These are phyloP conservation scores for Bacillus rossius DNA, from an alignment of 1,140 invertebrate species.

Conservation along the genomic window DNA sequence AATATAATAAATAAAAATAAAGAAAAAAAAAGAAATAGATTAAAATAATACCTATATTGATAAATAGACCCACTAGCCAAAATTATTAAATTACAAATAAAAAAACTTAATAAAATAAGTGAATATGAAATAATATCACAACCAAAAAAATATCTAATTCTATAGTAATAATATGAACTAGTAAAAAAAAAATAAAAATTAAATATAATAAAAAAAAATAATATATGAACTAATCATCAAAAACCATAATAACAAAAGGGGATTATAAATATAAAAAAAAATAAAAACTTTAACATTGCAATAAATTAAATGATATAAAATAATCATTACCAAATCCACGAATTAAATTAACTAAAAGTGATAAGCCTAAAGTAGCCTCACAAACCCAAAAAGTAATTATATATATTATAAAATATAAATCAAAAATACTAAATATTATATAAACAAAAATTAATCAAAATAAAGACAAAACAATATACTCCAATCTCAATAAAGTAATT, in stretches of 20 bases:
- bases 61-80: slow-evolving; percentile 44
- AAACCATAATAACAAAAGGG: slow-evolving; percentile 37
- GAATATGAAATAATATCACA: slow-evolving; percentile 46
- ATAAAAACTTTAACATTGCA: slow-evolving; percentile 48
- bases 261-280: slow-evolving; percentile 40
- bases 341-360: slow-evolving; percentile 51
- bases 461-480: slow-evolving; percentile 49
- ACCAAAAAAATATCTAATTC: slow-evolving; percentile 40
- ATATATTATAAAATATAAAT: slow-evolving; percentile 49
- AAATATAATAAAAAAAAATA: slow-evolving; percentile 6
- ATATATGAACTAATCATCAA: slow-evolving; percentile 33
- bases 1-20: slow-evolving; percentile 50
- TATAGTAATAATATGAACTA: slow-evolving; percentile 37
- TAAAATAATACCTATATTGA: slow-evolving; percentile 41
- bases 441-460: slow-evolving; percentile 45
- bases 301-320: slow-evolving; percentile 47
- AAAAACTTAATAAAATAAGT: slow-evolving; percentile 47
- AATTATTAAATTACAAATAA: slow-evolving; percentile 48
- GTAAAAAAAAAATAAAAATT: slow-evolving; percentile 21
- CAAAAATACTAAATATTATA: slow-evolving; percentile 42
- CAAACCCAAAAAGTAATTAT: slow-evolving; percentile 53
- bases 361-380: slow-evolving; percentile 51
- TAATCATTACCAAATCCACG: slow-evolving; percentile 50
- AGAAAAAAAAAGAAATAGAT: slow-evolving; percentile 47
- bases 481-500: slow-evolving; percentile 45